Base-by-base conservation (phyloP, 2,888 invertebrate genomes). In the Hedya salicella region DNA sequence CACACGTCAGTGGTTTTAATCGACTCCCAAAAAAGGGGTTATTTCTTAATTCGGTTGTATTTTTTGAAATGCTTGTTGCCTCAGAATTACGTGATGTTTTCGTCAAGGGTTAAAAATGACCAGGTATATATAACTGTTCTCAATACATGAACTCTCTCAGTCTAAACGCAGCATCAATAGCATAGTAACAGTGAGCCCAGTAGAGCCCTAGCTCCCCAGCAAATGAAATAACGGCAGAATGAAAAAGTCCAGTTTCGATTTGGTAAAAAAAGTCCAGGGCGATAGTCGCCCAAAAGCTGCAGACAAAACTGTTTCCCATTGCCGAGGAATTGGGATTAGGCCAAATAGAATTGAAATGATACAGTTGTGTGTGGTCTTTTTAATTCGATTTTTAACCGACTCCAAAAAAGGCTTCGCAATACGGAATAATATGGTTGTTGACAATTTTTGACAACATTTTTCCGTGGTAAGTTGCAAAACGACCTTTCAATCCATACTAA, bases 141-240 rank as follows among this genome's bases (percentile, higher is more conserved):
- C n/a, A n/a, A n/a, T 21, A 17, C 25, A 25, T 6, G 25, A 25
- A 64, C 57, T 59, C 36, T 19, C 4, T 32, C 21, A 6, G 16
- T 32, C 19, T 32, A 54, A 66, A 61, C 48, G 30, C 0, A 17
- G 30, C 60, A 8, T 19, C 54, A 66, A 66, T 61, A 66, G 53
- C 53, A 52, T 42, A 48, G 60, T 36, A 53, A 19, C 36, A 40
- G 59, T 54, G 64, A 59, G 48, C 68, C 54, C 53, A 68, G 71
- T 71, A 79, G 80, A 80, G 80, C 79, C 80, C 72, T 66, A 71
- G 70, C 70, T 63, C 56, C 61, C 69, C 70, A 70, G 74, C 78
- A 78, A 81, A 81, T 79, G 73, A 70, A 73, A 73, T 73, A 75
- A 73, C 80, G 63, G 69, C 71, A 71, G 73, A 74, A 77, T 75